Evolutionary conservation across 2,888 invertebrate species (phyloP).

Genomic region (Glaucopsyche alexis): DNA sequence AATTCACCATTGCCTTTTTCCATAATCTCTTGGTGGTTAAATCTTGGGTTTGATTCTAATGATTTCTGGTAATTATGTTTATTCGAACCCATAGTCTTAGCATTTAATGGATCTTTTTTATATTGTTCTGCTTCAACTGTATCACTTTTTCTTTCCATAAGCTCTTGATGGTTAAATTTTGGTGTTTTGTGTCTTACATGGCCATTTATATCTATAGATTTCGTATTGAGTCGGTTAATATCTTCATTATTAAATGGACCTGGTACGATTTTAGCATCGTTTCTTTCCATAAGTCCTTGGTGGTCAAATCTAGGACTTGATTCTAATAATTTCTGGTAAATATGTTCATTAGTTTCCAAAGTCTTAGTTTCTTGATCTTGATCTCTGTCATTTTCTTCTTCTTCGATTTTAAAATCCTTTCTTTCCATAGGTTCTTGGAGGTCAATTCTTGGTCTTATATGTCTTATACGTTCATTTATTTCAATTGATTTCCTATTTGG

Average conservation of each 20-base stretch:
- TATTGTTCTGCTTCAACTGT: background rate
- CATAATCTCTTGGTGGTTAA: background rate
- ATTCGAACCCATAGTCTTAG: too few species aligned
- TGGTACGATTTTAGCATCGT: background rate
- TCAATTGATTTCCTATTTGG: background rate
- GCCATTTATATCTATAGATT: background rate
- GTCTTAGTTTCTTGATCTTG: too few species aligned
- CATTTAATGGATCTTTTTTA: too few species aligned
- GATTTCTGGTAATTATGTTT: too few species aligned
- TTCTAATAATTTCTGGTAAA: background rate
- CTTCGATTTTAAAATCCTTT: too few species aligned
- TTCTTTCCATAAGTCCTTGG: background rate
- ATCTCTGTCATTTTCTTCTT: too few species aligned
- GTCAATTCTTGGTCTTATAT: too few species aligned
- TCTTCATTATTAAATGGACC: background rate
- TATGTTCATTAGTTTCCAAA: background rate
- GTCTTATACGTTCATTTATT: too few species aligned
- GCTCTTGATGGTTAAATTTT: background rate
- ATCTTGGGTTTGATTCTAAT: too few species aligned
- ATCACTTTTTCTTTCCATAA: background rate
- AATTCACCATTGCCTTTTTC: background rate
- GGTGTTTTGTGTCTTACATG: background rate
- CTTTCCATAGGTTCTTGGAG: too few species aligned
- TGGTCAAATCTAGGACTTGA: background rate
- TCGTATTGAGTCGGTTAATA: background rate